Evolutionary conservation across 2,888 invertebrate genomes (phyloP).

Genomic region (Ptilodon capucinus): DNA sequence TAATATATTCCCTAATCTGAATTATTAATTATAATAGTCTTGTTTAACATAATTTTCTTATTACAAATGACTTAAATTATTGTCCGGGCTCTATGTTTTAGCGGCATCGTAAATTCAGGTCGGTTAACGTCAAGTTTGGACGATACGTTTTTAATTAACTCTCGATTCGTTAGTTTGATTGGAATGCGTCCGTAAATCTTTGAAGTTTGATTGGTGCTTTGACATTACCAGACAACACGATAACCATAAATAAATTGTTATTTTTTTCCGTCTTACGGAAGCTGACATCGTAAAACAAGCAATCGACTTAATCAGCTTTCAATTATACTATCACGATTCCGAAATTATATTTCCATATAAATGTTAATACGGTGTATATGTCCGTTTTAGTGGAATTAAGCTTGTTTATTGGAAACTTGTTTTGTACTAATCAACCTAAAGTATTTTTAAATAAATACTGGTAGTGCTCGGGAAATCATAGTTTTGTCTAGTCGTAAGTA

Average conservation of each 20-base stretch:
- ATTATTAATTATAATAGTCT: slow-evolving; percentile 76
- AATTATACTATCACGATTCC: slow-evolving; percentile 32
- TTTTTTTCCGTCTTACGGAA: slow-evolving; percentile 34
- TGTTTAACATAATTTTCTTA: slow-evolving; percentile 79
- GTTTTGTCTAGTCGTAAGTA: neutral
- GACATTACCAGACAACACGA: slow-evolving; percentile 31
- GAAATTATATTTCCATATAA: slow-evolving; percentile 34
- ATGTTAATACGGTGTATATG: slow-evolving; percentile 22
- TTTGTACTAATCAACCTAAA: slow-evolving; percentile 22
- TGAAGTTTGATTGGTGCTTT: slow-evolving; percentile 38
- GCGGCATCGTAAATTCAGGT: slow-evolving; percentile 71
- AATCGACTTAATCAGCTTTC: slow-evolving; percentile 33
- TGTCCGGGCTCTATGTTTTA: slow-evolving; percentile 68
- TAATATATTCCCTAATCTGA: slow-evolving; percentile 59
- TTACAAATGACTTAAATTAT: slow-evolving; percentile 74
- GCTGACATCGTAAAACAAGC: slow-evolving; percentile 37
- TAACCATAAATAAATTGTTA: slow-evolving; percentile 25
- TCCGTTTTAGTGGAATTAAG: slow-evolving; percentile 20
- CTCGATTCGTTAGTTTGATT: slow-evolving; percentile 59
- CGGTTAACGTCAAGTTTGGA: slow-evolving; percentile 54
- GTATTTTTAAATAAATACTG: slow-evolving; percentile 16
- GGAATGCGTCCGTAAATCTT: slow-evolving; percentile 42
- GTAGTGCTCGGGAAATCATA: neutral
- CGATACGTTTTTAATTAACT: slow-evolving; percentile 74
- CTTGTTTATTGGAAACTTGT: slow-evolving; percentile 24